Conservation (phyloP, 2,113 vertebrate species). For the Terrapene triunguis region DNA sequence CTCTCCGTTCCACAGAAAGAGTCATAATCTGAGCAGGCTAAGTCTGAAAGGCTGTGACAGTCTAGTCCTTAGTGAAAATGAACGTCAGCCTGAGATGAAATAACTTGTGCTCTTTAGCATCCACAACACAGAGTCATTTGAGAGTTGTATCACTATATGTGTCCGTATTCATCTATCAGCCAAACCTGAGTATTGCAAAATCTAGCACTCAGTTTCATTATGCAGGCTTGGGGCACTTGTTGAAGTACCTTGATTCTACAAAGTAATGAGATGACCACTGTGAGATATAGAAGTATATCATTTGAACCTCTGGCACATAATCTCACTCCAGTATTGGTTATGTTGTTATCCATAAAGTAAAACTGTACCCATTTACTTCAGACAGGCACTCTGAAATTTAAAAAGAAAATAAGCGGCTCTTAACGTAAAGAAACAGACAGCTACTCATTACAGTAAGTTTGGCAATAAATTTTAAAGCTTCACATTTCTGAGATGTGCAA, state of each 20-base stretch:
- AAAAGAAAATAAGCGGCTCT: neutral
- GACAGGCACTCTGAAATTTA: neutral
- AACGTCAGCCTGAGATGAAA: neutral
- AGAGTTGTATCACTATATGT: neutral
- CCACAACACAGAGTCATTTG: neutral
- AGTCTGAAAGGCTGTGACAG: neutral
- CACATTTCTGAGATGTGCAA: neutral
- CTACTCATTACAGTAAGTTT: neutral
- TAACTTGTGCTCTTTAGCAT: neutral
- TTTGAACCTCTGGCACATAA: neutral
- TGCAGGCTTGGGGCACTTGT: neutral
- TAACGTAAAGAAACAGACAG: neutral
- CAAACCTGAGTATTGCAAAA: neutral
- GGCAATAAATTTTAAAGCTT: neutral
- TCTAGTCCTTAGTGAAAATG: neutral
- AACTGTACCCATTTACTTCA: neutral
- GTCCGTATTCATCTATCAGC: neutral
- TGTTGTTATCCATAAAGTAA: neutral
- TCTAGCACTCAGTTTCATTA: neutral
- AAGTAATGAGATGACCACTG: neutral
- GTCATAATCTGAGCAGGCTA: neutral
- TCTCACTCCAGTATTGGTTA: neutral
- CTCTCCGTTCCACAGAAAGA: neutral
- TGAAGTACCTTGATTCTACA: neutral
- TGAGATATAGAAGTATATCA: neutral